Conservation (phyloP, 2,113 vertebrate genomes). For the Dasyurus viverrinus region DNA sequence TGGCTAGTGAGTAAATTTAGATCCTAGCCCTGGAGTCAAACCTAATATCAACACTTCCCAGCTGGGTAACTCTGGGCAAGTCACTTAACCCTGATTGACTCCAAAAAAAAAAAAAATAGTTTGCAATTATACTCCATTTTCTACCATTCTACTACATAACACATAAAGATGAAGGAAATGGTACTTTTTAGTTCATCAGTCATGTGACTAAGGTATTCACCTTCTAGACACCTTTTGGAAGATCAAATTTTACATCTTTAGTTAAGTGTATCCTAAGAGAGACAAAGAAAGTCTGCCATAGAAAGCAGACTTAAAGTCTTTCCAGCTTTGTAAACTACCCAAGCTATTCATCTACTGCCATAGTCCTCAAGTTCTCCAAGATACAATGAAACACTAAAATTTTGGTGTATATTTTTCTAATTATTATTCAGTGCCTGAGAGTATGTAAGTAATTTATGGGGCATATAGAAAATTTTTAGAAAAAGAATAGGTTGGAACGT, state of each 20-base stretch:
- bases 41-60: too few relatives aligned
- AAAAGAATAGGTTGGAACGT: not conserved
- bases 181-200: too few relatives aligned
- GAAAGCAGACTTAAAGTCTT: not conserved
- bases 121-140: too few relatives aligned
- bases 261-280: not conserved
- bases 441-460: not conserved
- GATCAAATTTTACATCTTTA: not conserved
- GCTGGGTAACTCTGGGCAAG: too few relatives aligned
- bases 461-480: not conserved
- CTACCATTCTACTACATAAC: too few relatives aligned
- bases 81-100: too few relatives aligned
- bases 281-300: not conserved
- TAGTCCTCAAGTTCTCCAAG: not conserved
- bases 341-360: not conserved
- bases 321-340: not conserved
- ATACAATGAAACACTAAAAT: not conserved
- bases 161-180: too few relatives aligned
- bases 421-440: not conserved
- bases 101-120: too few relatives aligned
- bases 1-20: too few relatives aligned
- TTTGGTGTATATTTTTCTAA: not conserved
- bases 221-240: not conserved
- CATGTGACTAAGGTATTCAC: not conserved
- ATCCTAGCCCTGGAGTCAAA: too few relatives aligned